A percentile compares a stretch with the other conserved stretches of the same genome.
Evolutionary conservation across 1,140 invertebrate genomes (phyloP).

Genomic region (Carcinoscorpius rotundicauda): DNA sequence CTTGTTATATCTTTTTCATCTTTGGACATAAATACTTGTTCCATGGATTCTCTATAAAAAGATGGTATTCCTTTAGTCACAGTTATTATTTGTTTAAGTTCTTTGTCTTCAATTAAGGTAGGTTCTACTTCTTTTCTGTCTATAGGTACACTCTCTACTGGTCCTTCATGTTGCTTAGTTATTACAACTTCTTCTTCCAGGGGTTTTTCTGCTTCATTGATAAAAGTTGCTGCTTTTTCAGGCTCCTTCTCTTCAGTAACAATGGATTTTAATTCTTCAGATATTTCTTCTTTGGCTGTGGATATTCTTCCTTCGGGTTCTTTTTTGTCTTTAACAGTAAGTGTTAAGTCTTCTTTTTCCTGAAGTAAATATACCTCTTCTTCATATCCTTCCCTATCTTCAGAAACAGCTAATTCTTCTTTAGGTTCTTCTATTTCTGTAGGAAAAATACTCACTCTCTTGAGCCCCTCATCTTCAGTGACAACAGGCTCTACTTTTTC

Average conservation of each 20-base stretch:
- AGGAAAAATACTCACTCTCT: too few relatives aligned
- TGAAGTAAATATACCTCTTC: conserved; percentile 5
- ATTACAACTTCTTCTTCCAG: conserved; percentile 2
- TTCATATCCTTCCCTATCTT: conserved; percentile 6
- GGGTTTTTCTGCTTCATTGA: neutral
- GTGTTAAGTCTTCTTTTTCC: conserved; percentile 2
- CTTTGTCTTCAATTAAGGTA: too few relatives aligned
- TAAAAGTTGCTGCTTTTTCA: neutral
- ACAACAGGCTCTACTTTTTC: conserved; percentile 9
- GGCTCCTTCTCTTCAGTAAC: conserved; percentile 6
- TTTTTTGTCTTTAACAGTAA: too few relatives aligned
- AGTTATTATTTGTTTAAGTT: too few relatives aligned
- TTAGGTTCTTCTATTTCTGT: too few relatives aligned
- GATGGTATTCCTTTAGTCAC: too few relatives aligned
- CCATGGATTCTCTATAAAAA: too few relatives aligned
- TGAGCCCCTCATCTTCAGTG: neutral
- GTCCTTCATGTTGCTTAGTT: conserved; percentile 3
- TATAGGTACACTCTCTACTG: conserved; percentile 7
- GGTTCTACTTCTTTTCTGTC: conserved; percentile 11
- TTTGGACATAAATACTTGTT: too few relatives aligned
- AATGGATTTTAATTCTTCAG: conserved; percentile 4
- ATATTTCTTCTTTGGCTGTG: conserved; percentile 1
- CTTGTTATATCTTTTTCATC: too few relatives aligned
- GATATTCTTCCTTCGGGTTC: too few relatives aligned
- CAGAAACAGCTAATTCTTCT: too few relatives aligned